These are phyloP conservation scores for Leptothorax acervorum DNA, from an alignment of 2,888 invertebrate genomes.

Conservation along the genomic window DNA sequence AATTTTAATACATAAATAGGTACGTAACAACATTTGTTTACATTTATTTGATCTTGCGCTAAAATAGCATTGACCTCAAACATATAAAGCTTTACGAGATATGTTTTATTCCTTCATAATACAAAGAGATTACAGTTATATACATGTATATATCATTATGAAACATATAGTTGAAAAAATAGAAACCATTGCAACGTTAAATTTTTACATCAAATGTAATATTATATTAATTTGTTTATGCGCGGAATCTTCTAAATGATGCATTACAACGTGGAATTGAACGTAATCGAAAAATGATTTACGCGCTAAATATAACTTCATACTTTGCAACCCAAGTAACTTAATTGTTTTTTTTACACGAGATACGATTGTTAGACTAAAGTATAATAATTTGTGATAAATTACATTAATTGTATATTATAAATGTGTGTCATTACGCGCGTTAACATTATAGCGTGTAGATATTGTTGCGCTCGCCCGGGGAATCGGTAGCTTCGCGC, in stretches of 20 bases:
- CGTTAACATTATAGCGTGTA: too few species aligned
- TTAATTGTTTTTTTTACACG: background rate
- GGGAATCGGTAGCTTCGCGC: too few species aligned
- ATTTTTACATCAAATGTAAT: too few species aligned
- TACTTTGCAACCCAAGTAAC: background rate
- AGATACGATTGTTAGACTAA: background rate
- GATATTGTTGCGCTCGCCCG: too few species aligned
- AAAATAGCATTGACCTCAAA: conserved; percentile 30
- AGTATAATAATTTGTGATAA: background rate
- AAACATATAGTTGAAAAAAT: too few species aligned
- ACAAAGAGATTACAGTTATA: too few species aligned
- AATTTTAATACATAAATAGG: background rate
- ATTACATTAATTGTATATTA: too few species aligned
- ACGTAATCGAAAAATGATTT: background rate
- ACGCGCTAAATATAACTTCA: background rate
- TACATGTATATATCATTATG: too few species aligned
- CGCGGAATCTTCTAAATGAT: background rate
- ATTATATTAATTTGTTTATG: background rate
- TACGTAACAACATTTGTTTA: background rate
- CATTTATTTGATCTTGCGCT: conserved; percentile 16
- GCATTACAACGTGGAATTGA: background rate
- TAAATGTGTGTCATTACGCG: too few species aligned
- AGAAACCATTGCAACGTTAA: too few species aligned
- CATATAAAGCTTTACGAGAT: background rate
- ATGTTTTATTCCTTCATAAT: background rate